Evolutionary conservation across 2,797 vertebrate genomes (phyloP).

Genomic region (Aythya fuligula): DNA sequence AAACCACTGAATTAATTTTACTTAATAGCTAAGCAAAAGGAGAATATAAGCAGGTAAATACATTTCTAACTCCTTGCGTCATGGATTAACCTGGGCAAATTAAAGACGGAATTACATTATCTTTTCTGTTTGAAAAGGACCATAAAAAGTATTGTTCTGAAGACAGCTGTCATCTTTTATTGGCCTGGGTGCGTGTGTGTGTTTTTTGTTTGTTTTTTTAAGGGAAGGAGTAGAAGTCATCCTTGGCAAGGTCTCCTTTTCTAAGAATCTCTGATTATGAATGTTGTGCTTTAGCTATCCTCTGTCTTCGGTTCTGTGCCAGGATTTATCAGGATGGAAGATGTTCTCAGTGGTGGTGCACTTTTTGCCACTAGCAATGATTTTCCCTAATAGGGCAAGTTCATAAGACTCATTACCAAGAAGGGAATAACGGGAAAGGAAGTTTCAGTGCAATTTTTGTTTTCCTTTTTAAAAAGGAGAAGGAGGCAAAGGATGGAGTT

Average conservation of each 20-base stretch:
- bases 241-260: constrained; percentile 45
- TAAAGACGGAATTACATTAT: not conserved
- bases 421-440: constrained; percentile 54
- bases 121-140: not conserved
- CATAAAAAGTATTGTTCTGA: not conserved
- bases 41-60: not conserved
- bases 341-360: not conserved
- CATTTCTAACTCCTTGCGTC: not conserved
- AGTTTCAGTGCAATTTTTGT: not conserved
- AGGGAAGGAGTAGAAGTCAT: not conserved
- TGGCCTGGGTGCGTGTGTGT: not conserved
- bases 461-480: not conserved
- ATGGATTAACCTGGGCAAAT: not conserved
- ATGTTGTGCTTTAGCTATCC: constrained; percentile 51
- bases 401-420: constrained; percentile 44
- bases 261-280: constrained; percentile 43
- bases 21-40: not conserved
- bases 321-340: constrained; percentile 45
- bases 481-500: constrained; percentile 29
- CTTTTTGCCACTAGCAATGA: constrained; percentile 29
- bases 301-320: constrained; percentile 29
- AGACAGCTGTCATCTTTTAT: constrained; percentile 27
- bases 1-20: not conserved
- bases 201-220: constrained; percentile 22
- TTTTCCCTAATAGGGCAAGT: constrained; percentile 70